Evolutionary conservation across 2,888 invertebrate species (phyloP).

Genomic region (Drosophila percnosoma): DNA sequence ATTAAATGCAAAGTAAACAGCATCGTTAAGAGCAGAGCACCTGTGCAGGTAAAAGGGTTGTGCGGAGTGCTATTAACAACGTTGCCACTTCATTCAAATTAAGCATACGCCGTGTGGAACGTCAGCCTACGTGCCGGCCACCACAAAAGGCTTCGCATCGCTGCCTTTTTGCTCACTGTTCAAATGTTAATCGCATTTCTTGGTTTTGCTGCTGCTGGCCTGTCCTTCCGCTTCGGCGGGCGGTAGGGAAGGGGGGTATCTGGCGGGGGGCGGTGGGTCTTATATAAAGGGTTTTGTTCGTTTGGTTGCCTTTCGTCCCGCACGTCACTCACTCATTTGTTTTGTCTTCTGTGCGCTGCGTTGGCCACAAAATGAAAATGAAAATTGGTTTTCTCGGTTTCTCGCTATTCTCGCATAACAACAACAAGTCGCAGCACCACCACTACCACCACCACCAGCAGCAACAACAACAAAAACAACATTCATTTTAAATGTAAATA

Average conservation of each 20-base stretch:
- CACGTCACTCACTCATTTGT: conserved; percentile 75
- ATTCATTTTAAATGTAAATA: conserved; percentile 79
- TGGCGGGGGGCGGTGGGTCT: neutral
- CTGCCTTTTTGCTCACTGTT: conserved; percentile 63
- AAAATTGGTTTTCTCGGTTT: conserved; percentile 77
- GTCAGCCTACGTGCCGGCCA: conserved; percentile 49
- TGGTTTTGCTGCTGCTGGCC: conserved; percentile 40
- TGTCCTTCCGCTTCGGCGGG: conserved; percentile 43
- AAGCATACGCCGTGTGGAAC: conserved; percentile 65
- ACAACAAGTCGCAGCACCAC: conserved; percentile 34
- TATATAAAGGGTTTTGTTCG: conserved; percentile 44
- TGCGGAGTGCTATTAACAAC: conserved; percentile 59
- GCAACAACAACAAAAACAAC: conserved; percentile 46
- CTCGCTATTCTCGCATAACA: conserved; percentile 43
- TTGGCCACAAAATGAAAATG: conserved; percentile 74
- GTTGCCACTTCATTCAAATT: conserved; percentile 78
- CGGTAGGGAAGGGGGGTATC: fast-evolving
- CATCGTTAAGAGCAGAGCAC: conserved; percentile 62
- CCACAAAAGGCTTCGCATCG: conserved; percentile 58
- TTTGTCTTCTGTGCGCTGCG: conserved; percentile 68
- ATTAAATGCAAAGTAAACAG: conserved; percentile 70
- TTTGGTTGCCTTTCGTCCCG: conserved; percentile 26
- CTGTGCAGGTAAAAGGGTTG: conserved; percentile 28
- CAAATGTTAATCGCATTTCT: conserved; percentile 78
- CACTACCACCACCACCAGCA: conserved; percentile 17